Percentiles rank a stretch among this genome's conserved stretches.
These are phyloP conservation scores for Malurus alboscapulatus DNA, from an alignment of 2,113 vertebrate species.

Conservation along the genomic window DNA sequence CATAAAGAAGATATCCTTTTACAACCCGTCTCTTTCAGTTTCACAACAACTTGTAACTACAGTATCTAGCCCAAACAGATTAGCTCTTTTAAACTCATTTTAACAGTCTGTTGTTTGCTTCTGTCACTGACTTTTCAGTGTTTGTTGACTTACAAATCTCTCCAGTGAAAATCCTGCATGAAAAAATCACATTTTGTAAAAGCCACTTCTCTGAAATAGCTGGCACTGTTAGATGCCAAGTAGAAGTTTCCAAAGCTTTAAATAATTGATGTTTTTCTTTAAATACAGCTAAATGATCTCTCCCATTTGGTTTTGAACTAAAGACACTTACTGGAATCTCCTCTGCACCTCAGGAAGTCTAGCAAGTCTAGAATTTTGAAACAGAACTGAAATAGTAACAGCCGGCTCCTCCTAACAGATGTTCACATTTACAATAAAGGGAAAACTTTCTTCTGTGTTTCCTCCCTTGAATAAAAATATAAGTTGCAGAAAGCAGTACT, in stretches of 20 bases:
- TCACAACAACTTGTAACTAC: background rate
- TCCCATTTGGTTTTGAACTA: slow-evolving; percentile 23
- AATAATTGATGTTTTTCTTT: slow-evolving; percentile 8
- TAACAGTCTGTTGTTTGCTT: background rate
- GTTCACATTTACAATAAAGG: slow-evolving; percentile 37
- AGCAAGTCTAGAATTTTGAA: slow-evolving; percentile 28
- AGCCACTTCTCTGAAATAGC: background rate
- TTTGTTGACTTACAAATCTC: background rate
- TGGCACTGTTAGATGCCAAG: background rate
- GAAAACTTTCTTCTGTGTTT: background rate
- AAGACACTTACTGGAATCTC: slow-evolving; percentile 44
- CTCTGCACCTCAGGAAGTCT: slow-evolving; percentile 44
- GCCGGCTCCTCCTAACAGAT: slow-evolving; percentile 49
- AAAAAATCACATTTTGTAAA: background rate
- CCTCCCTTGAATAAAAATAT: slow-evolving; percentile 29
- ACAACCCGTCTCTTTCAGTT: background rate
- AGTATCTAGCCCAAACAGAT: background rate
- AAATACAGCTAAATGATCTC: slow-evolving; percentile 24
- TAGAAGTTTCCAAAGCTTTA: background rate
- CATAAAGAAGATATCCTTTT: background rate
- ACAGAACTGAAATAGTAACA: slow-evolving; percentile 52
- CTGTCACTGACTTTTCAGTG: background rate
- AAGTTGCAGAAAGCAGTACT: slow-evolving; percentile 5
- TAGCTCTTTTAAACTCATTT: background rate
- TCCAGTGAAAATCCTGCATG: background rate